Evolutionary conservation across 2,888 invertebrate species (phyloP), one percentile per base, ranked within the genome.

Genomic region (Aporophyla nigra): DNA sequence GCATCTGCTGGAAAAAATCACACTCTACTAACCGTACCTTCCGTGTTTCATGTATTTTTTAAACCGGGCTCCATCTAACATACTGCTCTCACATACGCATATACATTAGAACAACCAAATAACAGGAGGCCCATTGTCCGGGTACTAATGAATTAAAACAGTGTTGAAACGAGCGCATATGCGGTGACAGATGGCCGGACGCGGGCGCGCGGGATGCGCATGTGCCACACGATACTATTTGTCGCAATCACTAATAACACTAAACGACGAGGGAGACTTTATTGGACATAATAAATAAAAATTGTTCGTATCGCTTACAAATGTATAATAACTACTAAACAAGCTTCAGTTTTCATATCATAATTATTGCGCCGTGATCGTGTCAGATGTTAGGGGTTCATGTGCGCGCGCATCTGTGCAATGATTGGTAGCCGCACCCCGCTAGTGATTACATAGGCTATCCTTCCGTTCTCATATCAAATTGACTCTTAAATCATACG

Each of bases 161-260:
- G 91, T 94, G 93, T 94, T 92, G 92, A 94, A 95, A 94, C 91
- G 87, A 91, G 92, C 94, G 90, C 96, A 96, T 95, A 96, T 96
- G 95, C 90, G 93, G 91, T 94, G 95, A 95, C 96, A 96, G 96
- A 96, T 96, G 96, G 96, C 95, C 95, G 95, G 93, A 94, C 95
- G 94, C 94, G 91, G 84, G 92, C 86, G 78, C 80, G 90, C 92
- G 92, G 93, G 92, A 94, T 94, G 93, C 89, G 93, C 93, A 92
- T 95, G 93, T 93, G 94, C 92, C 91, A 93, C 92, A 91, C 94
- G 92, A 94, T 93, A 91, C 92, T 93, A 93, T 93, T 95, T 93
- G 93, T 94, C 91, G 93, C 93, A 94, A 95, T 95, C 93, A 92
- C 92, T 93, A 92, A 91, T 92, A 93, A 91, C 88, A 88, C 88